phyloP scores from a whole-genome alignment of 35 echinoderm and acorn worm species.

The Ophiothrix spiculata region DNA sequence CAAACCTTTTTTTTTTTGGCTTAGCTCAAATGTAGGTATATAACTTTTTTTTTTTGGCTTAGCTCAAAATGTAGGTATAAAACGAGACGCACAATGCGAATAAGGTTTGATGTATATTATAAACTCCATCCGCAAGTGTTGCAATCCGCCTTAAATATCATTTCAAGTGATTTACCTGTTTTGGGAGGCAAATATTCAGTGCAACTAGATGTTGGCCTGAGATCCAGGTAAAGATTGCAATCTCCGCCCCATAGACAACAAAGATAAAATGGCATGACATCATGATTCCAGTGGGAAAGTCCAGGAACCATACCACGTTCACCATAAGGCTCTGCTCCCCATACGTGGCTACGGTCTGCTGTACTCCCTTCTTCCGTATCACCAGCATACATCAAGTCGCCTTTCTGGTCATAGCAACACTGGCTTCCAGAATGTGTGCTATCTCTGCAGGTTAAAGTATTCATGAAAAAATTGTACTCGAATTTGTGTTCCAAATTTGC shows the following conservation, averaged over 20 bases:
- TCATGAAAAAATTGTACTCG: too few species aligned
- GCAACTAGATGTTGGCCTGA: constrained; percentile 78
- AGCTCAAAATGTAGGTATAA: too few species aligned
- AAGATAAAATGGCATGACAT: constrained; percentile 61
- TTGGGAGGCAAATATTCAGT: constrained; percentile 60
- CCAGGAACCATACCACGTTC: constrained; percentile 34
- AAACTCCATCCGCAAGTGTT: too few species aligned
- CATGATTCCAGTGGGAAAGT: constrained; percentile 62
- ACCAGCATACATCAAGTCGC: constrained; percentile 83
- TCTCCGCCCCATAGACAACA: constrained; percentile 90
- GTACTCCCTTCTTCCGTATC: constrained; percentile 76
- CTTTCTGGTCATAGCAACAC: constrained; percentile 83
- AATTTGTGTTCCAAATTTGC: too few species aligned
- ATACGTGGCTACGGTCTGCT: constrained; percentile 32
- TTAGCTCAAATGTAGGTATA: too few species aligned
- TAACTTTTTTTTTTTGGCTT: too few species aligned
- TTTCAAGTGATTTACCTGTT: constrained; percentile 40
- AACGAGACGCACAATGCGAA: too few species aligned
- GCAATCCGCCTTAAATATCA: too few species aligned
- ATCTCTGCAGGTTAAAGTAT: too few species aligned
- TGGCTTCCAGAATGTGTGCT: neutral
- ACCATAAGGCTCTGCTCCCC: constrained; percentile 65
- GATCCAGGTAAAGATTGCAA: constrained; percentile 78
- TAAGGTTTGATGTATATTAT: too few species aligned
- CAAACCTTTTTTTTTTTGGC: too few species aligned